Base-by-base conservation (phyloP, 2,888 invertebrate species). In the Pherbina coryleti region DNA sequence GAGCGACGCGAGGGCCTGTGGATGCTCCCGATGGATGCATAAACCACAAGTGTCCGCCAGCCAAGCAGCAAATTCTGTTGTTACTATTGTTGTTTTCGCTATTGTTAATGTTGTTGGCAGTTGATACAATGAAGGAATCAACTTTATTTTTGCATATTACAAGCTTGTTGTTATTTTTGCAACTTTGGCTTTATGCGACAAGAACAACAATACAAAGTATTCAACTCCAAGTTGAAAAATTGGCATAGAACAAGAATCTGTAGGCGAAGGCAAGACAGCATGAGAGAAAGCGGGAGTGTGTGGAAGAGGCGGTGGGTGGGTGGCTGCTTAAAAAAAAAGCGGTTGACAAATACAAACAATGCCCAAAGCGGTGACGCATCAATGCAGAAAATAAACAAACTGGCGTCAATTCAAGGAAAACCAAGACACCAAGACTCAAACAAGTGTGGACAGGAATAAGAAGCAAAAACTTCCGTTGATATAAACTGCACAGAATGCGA, bases 21-120 rank as follows among this genome's bases (percentile, higher is more conserved):
- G 28, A 17, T 64, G 31, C 17, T 72, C 60, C 44, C 60, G 5
- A 25, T 37, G 60, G 57, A 75, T 53, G 28, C 74, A 75, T 75
- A 69, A 75, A 75, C 67, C 75, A 57, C 75, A 67, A 75, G 75
- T 75, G 75, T 34, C 75, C 55, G 44, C 19, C 53, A 53, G 49
- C 66, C 64, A 66, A 28, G 22, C 53, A 75, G 67, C 67, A 44
- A 31, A 8, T 19, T 19, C 57, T 71, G n/a, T 71, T 55, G 55
- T 67, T 66, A 22, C 9, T 44, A 5, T 67, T 44, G 19, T 44
- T 17, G 19, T 44, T 67, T 7, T 64, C 11, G 28, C 37, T 22
- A 22, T 69, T 44, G 51, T 25, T 49, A 7, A 22, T 19, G 19
- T 55, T 55, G 55, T 55, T 55, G 25, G 57, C 28, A 14, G 57